Evolutionary conservation across 2,113 vertebrate genomes (phyloP).

Genomic region (Gnathonemus echidnorhynchus): DNA sequence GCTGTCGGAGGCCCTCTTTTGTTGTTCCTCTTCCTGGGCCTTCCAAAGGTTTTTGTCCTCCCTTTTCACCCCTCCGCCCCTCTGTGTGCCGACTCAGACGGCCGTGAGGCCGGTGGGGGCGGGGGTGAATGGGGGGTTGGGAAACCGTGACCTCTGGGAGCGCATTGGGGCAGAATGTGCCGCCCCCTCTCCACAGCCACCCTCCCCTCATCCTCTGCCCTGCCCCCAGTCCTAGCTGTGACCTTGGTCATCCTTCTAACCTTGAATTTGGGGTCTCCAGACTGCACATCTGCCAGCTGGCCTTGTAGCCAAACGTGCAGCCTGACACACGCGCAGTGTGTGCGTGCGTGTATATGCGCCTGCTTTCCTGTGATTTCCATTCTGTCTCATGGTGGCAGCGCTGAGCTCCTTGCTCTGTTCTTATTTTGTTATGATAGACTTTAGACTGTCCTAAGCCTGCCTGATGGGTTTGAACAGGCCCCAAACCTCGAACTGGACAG

Average conservation of each 20-base stretch:
- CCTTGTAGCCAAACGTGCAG: neutral
- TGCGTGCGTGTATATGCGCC: neutral
- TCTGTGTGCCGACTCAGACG: slow-evolving; percentile 58
- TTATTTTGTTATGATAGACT: neutral
- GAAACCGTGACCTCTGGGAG: slow-evolving; percentile 76
- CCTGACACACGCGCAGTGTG: neutral
- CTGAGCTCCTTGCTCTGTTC: neutral
- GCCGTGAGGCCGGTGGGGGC: slow-evolving; percentile 29
- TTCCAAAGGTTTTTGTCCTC: slow-evolving; percentile 44
- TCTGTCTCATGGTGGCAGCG: neutral
- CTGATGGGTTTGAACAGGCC: neutral
- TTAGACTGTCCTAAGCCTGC: neutral
- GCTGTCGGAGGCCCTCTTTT: slow-evolving; percentile 51
- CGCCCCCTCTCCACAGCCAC: slow-evolving; percentile 54
- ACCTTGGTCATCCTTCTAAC: slow-evolving; percentile 67
- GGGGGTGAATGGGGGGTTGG: slow-evolving; percentile 48
- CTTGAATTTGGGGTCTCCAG: slow-evolving; percentile 38
- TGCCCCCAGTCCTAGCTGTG: slow-evolving; percentile 41
- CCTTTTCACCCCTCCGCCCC: slow-evolving; percentile 19
- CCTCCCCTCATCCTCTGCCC: slow-evolving; percentile 50
- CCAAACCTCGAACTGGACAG: neutral
- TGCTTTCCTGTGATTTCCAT: neutral
- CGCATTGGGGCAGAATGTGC: slow-evolving; percentile 73
- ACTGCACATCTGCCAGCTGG: neutral
- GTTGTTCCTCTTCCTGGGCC: slow-evolving; percentile 44